Evolutionary conservation across 2,797 vertebrate species (phyloP).

Genomic region (Pyrocephalus nanus): DNA sequence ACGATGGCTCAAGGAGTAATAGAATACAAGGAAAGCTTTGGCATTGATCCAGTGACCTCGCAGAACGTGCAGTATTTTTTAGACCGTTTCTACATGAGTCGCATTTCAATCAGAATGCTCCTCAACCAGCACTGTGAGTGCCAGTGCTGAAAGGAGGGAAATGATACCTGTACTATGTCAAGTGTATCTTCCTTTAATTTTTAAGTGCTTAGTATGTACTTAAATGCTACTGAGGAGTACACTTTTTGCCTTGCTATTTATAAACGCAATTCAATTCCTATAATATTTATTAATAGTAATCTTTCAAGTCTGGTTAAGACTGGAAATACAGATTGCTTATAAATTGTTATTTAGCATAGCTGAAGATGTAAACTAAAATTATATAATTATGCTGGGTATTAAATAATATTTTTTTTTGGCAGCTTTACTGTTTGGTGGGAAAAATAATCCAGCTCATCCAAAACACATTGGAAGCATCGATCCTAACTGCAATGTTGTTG

Average conservation of each 20-base stretch:
- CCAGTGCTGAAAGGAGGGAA: background rate
- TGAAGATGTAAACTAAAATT: background rate
- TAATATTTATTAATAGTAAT: background rate
- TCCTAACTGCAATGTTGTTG: constrained; percentile 88
- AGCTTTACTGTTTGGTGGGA: constrained; percentile 95
- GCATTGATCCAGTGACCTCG: constrained; percentile 92
- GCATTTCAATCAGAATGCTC: constrained; percentile 98
- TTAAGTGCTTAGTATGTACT: background rate
- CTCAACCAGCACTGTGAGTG: constrained; percentile 98
- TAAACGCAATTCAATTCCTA: background rate
- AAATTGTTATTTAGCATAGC: background rate
- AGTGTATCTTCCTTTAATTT: background rate
- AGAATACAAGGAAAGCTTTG: constrained; percentile 94
- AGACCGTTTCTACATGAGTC: constrained; percentile 99
- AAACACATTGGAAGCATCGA: constrained; percentile 99
- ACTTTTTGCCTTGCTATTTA: background rate
- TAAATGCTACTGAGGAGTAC: background rate
- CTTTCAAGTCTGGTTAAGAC: constrained; percentile 10
- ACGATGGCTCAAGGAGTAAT: constrained; percentile 98
- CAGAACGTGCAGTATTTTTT: constrained; percentile 98
- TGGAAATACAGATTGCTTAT: background rate
- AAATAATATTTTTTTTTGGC: constrained; percentile 44
- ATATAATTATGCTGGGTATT: background rate
- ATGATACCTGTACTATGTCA: background rate
- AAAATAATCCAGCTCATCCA: constrained; percentile 92